Base-by-base conservation (phyloP, 2,113 vertebrate species). In the Solenodon paradoxus region DNA sequence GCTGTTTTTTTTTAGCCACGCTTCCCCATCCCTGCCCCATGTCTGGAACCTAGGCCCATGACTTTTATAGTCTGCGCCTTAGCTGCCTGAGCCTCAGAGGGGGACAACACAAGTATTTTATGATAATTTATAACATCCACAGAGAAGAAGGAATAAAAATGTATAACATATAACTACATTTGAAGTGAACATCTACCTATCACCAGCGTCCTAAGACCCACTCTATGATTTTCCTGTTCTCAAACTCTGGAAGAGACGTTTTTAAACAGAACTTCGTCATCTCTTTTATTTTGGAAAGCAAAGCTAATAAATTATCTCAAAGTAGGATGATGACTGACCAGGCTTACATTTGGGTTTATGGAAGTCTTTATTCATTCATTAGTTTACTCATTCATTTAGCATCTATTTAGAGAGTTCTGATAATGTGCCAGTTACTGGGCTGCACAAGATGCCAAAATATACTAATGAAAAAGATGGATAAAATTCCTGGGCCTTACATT, bases 361-460 rank as follows among this genome's bases (percentile, higher is more conserved):
- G 84, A 32, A 17, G 84, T 19, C 2, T 53, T 68, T 16, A 83
- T 35, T 74, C 24, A 79, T 88, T 28, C 81, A 49, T 89, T 82
- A 59, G 19, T 94, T 82, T 92, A 38, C 59, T 85, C n/a, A 82
- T 83, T 79, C 35, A 75, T 87, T 83, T 38, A 38, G 10, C 9
- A 71, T 80, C 26, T 75, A 84, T 68, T 64, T 68, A 63, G 83
- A 86, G 32, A 63, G 6, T 38, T 32, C 59, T 61, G 28, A 17
- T 13, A 91, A 20, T 86, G 42, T 85, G 40, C 11, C 30, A 86
- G 53, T 22, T 91, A 9, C 66, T 92, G 28, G 59, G 15, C 30
- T 96, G 38, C 45, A 30, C 15, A 80, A 64, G 24, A 75, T 85
- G 20, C n/a, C 81, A 68, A 95, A 93, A 85, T 92, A 42, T 49